These are phyloP conservation scores for Drosophila melanica DNA, from an alignment of 1,140 invertebrate genomes.

Conservation along the genomic window DNA sequence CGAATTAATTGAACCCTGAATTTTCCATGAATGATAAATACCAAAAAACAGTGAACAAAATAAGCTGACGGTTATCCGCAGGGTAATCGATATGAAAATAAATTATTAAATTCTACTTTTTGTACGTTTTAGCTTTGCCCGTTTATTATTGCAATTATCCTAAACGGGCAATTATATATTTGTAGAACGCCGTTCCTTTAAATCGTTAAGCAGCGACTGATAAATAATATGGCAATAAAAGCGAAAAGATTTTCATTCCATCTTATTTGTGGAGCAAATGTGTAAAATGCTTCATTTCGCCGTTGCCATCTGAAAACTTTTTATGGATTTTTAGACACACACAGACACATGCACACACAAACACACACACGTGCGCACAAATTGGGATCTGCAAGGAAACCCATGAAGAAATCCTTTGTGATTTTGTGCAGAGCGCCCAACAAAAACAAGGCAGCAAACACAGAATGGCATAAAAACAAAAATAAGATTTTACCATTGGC, in stretches of 20 bases:
- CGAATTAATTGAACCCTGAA: slow-evolving; percentile 36
- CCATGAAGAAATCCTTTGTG: slow-evolving; percentile 52
- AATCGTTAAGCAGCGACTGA: slow-evolving; percentile 35
- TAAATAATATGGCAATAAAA: slow-evolving; percentile 58
- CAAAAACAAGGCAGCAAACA: background rate
- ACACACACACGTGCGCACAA: slow-evolving; percentile 9
- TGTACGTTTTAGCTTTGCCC: background rate
- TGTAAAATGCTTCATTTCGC: slow-evolving; percentile 38
- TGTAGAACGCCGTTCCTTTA: slow-evolving; percentile 38
- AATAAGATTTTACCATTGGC: slow-evolving; percentile 54
- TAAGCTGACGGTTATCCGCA: background rate
- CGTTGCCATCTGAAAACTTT: slow-evolving; percentile 44
- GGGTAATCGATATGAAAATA: slow-evolving; percentile 8
- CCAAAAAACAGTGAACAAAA: background rate
- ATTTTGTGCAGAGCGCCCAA: slow-evolving; percentile 12
- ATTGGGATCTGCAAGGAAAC: slow-evolving; percentile 30
- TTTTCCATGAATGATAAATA: slow-evolving; percentile 8
- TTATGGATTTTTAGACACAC: slow-evolving; percentile 46
- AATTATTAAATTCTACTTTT: slow-evolving; percentile 20
- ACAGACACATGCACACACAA: slow-evolving; percentile 10
- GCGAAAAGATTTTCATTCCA: slow-evolving; percentile 31
- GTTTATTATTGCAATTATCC: slow-evolving; percentile 11
- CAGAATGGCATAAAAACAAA: slow-evolving; percentile 60
- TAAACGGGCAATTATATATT: slow-evolving; percentile 36
- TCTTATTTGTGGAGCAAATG: slow-evolving; percentile 36